Percentiles rank a stretch among this genome's conserved stretches.
Evolutionary conservation across 2,797 vertebrate genomes (phyloP).

Genomic region (Pangasius sanitwongsei): DNA sequence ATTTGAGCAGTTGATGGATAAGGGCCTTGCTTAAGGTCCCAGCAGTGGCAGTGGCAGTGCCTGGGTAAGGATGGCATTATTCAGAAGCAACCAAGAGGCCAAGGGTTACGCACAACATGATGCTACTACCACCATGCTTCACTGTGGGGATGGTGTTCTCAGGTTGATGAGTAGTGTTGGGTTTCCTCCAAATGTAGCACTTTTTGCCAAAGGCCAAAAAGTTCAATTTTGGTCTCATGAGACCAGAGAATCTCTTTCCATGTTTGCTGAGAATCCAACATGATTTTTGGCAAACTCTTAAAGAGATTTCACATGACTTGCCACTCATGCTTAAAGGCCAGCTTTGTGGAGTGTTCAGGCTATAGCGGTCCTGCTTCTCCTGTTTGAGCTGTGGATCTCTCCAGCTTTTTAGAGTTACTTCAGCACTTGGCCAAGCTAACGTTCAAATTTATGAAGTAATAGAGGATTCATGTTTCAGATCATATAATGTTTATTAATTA

Average conservation of each 20-base stretch:
- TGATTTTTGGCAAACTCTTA: not conserved
- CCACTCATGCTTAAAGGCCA: not conserved
- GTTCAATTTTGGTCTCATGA: not conserved
- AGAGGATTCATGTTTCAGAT: slow-evolving; percentile 13
- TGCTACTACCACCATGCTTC: not conserved
- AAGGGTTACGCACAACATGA: too few relatives aligned
- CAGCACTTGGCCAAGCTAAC: not conserved
- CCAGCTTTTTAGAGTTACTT: not conserved
- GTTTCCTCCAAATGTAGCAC: not conserved
- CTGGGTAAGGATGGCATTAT: not conserved
- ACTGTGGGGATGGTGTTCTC: not conserved
- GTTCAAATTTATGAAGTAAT: not conserved
- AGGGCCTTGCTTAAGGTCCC: too few relatives aligned
- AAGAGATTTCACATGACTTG: not conserved
- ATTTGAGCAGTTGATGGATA: too few relatives aligned
- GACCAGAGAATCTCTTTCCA: not conserved
- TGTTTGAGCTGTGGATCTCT: not conserved
- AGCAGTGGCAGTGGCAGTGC: too few relatives aligned
- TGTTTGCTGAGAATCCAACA: not conserved
- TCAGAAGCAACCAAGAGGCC: not conserved
- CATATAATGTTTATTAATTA: slow-evolving; percentile 53
- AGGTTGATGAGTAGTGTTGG: not conserved
- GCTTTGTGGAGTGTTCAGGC: not conserved
- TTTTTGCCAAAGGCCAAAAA: not conserved
- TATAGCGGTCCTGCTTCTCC: not conserved